Evolutionary conservation across 1,140 invertebrate genomes (phyloP), one percentile per base, ranked within the genome.

Genomic region (Vanessa tameamea): DNA sequence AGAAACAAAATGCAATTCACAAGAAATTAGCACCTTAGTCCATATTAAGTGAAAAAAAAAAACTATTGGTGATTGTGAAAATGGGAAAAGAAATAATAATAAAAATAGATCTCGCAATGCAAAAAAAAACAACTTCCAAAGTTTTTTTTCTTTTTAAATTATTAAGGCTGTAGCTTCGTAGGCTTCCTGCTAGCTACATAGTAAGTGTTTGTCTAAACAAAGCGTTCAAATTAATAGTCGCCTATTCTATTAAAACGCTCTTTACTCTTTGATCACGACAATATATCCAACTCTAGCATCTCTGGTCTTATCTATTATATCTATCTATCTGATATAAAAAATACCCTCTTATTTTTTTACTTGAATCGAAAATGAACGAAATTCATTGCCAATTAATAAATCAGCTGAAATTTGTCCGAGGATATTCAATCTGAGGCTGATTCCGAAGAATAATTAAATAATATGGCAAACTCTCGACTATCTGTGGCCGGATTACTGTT

Each of bases 231-330:
- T 57, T 57, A 23, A 20, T 9, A 11, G 20, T 57, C 13, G 20
- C 53, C 16, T 57, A 11, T 16, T 16, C n/a, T 53, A 43, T 43
- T 43, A 43, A 43, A 16, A 53, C 50, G 15, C 15, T 53, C 7
- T 53, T 53, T 16, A 53, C 8, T 9, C n/a, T n/a, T 53, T n/a
- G n/a, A 53, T 53, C 20, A 26, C 20, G 20, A 23, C 16, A 23
- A 23, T 13, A 23, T 23, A 57, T 11, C 20, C 8, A 57, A 23
- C 53, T 57, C 20, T 57, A 57, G 53, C 53, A 57, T 57, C 53
- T 57, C 53, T 57, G 53, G 53, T 57, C 53, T 55, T 55, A n/a
- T 43, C 37, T 43, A 11, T n/a, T n/a, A n/a, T n/a, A n/a, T n/a
- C n/a, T n/a, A n/a, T n/a, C n/a, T n/a, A n/a, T n/a, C n/a, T 43